A percentile compares a stretch with the other conserved stretches of the same genome.
These are phyloP conservation scores for Phrixothrix hirtus DNA, from an alignment of 2,888 invertebrate genomes.

Conservation along the genomic window DNA sequence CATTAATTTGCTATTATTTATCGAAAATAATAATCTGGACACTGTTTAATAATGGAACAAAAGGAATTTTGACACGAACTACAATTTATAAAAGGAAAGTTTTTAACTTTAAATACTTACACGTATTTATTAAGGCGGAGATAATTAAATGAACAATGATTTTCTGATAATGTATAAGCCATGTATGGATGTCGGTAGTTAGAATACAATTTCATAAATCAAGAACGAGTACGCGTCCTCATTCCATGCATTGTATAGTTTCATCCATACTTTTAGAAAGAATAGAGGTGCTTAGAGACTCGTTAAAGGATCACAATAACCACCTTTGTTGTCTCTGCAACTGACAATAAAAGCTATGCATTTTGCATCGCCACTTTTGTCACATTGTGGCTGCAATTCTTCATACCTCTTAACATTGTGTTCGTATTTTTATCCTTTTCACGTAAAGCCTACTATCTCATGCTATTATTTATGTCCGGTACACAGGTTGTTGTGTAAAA, in stretches of 20 bases:
- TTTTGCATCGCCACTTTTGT: constrained; percentile 48
- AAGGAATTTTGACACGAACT: constrained; percentile 2
- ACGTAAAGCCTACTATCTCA: constrained; percentile 20
- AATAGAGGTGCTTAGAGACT: constrained; percentile 48
- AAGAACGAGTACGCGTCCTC: constrained; percentile 21
- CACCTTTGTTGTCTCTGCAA: constrained; percentile 48
- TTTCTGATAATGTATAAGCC: constrained; percentile 1
- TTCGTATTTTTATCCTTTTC: constrained; percentile 17
- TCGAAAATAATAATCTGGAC: constrained; percentile 6
- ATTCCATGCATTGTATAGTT: constrained; percentile 22
- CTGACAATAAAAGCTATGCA: constrained; percentile 50
- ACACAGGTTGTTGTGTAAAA: constrained; percentile 9
- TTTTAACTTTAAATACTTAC: neutral
- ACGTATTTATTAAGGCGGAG: constrained; percentile 2
- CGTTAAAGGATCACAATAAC: constrained; percentile 53
- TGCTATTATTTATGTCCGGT: constrained; percentile 12
- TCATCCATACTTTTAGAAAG: constrained; percentile 34
- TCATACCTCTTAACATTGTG: constrained; percentile 27
- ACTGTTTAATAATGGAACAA: neutral
- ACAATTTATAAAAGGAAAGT: neutral
- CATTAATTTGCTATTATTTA: constrained; percentile 23
- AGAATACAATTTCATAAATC: constrained; percentile 14
- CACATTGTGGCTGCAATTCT: constrained; percentile 40
- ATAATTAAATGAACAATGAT: constrained; percentile 8
- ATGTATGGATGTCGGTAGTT: neutral